These are phyloP conservation scores for Lates japonicus DNA, from an alignment of 2,797 vertebrate species.

Conservation along the genomic window DNA sequence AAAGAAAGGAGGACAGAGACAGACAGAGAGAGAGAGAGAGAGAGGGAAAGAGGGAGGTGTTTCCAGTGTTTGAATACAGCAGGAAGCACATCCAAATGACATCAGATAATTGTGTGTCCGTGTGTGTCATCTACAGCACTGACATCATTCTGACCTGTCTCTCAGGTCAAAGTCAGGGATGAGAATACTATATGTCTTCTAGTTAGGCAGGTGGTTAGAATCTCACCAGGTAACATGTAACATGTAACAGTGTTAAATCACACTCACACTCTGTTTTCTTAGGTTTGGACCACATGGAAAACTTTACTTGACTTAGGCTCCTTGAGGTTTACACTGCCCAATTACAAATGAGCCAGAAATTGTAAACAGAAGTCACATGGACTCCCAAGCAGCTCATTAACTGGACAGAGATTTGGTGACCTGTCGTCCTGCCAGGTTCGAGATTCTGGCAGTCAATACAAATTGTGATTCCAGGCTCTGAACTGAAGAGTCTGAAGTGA, in stretches of 20 bases:
- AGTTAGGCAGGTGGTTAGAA: constrained; percentile 16
- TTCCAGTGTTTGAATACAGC: constrained; percentile 56
- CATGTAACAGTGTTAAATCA: constrained; percentile 4
- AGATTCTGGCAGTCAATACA: constrained; percentile 9
- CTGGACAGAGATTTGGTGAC: constrained; percentile 28
- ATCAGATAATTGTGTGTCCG: constrained; percentile 14
- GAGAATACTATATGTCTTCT: background rate
- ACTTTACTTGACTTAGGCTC: constrained; percentile 21
- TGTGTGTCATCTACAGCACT: constrained; percentile 7
- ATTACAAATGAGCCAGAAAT: constrained; percentile 42
- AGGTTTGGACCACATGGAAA: constrained; percentile 37
- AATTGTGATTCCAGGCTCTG: constrained; percentile 13
- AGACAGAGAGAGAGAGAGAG: constrained; percentile 3
- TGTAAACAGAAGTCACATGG: constrained; percentile 29
- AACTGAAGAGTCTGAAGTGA: background rate
- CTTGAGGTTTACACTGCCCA: constrained; percentile 30
- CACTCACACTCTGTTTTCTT: constrained; percentile 8
- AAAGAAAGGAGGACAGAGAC: background rate
- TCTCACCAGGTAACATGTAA: constrained; percentile 7
- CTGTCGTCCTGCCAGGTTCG: constrained; percentile 12
- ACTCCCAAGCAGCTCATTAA: constrained; percentile 21
- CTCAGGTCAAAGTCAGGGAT: constrained; percentile 8
- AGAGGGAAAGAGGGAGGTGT: constrained; percentile 3
- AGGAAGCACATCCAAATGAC: constrained; percentile 22
- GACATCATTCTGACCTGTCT: constrained; percentile 7